phyloP scores from a whole-genome alignment of 2,888 invertebrate species.

The Catocala sponsa region DNA sequence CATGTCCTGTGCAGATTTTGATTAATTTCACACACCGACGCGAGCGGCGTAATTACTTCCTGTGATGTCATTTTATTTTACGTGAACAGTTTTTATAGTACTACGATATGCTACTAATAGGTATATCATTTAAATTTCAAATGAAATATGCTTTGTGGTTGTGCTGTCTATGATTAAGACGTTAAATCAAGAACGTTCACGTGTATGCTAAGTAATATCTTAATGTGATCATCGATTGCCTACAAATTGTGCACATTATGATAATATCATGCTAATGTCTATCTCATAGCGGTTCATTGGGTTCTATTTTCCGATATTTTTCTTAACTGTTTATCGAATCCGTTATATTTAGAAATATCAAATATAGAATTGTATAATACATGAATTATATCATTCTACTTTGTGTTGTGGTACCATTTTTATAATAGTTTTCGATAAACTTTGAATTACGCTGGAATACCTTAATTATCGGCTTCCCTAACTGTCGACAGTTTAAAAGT shows the following conservation, averaged over 20 bases:
- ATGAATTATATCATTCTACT: no score
- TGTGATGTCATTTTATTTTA: constrained; percentile 25
- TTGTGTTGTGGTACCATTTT: background rate
- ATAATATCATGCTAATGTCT: background rate
- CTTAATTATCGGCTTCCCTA: no score
- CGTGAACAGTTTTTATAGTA: background rate
- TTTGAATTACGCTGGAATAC: background rate
- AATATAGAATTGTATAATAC: background rate
- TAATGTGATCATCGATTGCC: background rate
- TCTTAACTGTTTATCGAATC: background rate
- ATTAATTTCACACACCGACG: constrained; percentile 47
- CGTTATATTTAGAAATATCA: background rate
- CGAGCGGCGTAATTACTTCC: constrained; percentile 43
- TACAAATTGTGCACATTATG: background rate
- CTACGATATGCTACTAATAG: background rate
- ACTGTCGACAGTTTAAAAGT: no score
- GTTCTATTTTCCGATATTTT: background rate
- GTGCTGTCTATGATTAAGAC: background rate
- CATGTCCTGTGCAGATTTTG: constrained; percentile 45
- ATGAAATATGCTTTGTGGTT: background rate
- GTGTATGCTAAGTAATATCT: background rate
- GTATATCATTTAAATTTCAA: constrained; percentile 1
- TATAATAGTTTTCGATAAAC: background rate
- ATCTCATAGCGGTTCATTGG: background rate
- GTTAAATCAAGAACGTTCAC: background rate